Base-by-base conservation (phyloP, 2,888 invertebrate species). In the Embidobia sp. region DNA sequence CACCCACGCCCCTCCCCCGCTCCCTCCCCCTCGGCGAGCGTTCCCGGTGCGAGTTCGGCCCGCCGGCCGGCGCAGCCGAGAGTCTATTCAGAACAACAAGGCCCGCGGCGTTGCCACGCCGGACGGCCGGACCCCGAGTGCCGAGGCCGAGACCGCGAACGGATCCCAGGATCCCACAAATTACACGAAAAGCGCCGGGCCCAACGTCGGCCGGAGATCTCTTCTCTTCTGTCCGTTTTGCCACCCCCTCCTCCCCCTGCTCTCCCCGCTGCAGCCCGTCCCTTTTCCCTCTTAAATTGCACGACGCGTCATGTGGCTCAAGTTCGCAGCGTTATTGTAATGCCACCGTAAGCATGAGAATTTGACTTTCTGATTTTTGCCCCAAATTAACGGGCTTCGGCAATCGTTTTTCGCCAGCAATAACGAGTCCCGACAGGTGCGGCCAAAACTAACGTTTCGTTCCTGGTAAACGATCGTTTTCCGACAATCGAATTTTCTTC, bases 51-150 rank as follows among this genome's bases (percentile, higher is more conserved):
- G n/a, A n/a, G n/a, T n/a, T n/a, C n/a, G n/a, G n/a, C n/a, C n/a
- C n/a, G 19, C 16, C 49, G 55, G 72, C 73, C 78, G 61, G 66
- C 42, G 63, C 64, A 66, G 74, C 63, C 26, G 51, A 67, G 64
- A 57, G 70, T 82, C 82, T 83, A 81, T 81, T 72, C 80, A 79
- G 80, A 78, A 78, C 79, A 77, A 75, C 78, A 77, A 74, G 79
- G 78, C 79, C 80, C 78, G 82, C 82, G 78, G 86, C 84, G 87
- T 87, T 87, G 87, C 87, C 88, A 86, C 81, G 81, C 85, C 82
- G 79, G 78, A 70, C 70, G 81, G 81, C 85, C 82, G 79, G 78
- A 70, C 70, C 78, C 74, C 78, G 67, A 78, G n/a, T n/a, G n/a
- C n/a, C n/a, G 7, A 16, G 18, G 7, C 15, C 22, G 7, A 16